A percentile compares a stretch with the other conserved stretches of the same genome.
Conservation (phyloP, 2,113 vertebrate genomes). For the Daboia siamensis region DNA sequence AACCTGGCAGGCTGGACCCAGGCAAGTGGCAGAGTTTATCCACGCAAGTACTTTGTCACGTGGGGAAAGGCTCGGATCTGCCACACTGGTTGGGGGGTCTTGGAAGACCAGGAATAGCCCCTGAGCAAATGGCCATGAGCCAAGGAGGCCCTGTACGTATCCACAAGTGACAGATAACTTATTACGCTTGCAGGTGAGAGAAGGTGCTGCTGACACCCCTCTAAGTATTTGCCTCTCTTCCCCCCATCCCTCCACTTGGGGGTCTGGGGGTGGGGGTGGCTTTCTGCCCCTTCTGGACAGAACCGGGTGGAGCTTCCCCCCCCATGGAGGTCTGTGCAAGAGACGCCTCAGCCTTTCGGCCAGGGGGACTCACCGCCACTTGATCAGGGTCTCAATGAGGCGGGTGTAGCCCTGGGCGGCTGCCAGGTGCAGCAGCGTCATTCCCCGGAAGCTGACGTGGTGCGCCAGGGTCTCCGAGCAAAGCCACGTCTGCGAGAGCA, state of each 20-base stretch:
- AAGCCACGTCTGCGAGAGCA: conserved; percentile 71
- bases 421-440: conserved; percentile 88
- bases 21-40: not conserved
- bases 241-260: not conserved
- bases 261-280: too few species aligned
- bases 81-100: not conserved
- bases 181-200: too few species aligned
- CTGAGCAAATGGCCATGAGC: too few species aligned
- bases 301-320: not conserved
- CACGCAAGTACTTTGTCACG: not conserved
- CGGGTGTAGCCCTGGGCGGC: conserved; percentile 87
- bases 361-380: conserved; percentile 74
- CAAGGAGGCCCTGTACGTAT: too few species aligned
- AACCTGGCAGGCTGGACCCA: not conserved
- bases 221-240: too few species aligned
- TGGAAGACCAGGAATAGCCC: too few species aligned
- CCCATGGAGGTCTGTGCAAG: not conserved
- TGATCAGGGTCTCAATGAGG: conserved; percentile 82
- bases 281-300: not conserved
- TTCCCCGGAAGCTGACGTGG: conserved; percentile 80
- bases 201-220: too few species aligned
- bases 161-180: too few species aligned
- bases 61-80: not conserved
- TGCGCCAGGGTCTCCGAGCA: conserved; percentile 71
- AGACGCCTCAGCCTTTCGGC: not conserved